phyloP scores from a whole-genome alignment of 2,797 vertebrate genomes.

The Simalia tracyae region DNA sequence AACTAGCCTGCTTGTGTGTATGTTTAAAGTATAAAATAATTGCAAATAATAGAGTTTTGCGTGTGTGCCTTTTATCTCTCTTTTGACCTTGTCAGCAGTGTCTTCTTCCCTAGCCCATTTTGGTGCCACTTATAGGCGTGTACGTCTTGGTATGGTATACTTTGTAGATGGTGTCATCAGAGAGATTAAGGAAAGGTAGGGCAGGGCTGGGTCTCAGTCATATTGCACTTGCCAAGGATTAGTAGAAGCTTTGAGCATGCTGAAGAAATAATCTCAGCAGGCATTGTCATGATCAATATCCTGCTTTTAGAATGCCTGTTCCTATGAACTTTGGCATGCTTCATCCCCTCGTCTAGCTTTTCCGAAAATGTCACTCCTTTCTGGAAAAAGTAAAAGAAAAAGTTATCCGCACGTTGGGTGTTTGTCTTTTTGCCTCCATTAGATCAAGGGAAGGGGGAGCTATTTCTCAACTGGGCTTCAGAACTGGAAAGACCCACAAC shows the following conservation, averaged over 20 bases:
- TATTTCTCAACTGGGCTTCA: neutral
- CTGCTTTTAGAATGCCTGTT: neutral
- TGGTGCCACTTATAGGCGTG: neutral
- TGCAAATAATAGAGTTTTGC: neutral
- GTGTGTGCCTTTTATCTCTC: neutral
- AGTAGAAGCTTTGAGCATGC: neutral
- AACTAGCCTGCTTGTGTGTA: neutral
- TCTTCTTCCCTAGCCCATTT: neutral
- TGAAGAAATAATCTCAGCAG: neutral
- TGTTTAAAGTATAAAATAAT: neutral
- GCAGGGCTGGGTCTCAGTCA: neutral
- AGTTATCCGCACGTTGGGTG: neutral
- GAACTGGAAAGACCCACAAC: neutral
- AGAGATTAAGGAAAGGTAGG: neutral
- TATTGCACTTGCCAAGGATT: neutral
- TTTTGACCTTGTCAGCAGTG: neutral
- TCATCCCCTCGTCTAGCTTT: neutral
- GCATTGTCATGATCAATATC: neutral
- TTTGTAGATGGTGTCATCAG: neutral
- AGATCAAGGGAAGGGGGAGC: neutral
- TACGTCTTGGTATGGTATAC: neutral
- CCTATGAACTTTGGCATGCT: neutral
- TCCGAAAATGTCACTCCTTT: neutral
- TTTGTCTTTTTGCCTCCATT: neutral
- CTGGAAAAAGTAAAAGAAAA: neutral